Evolutionary conservation across 2,113 vertebrate genomes (phyloP), one percentile per base, ranked within the genome.

Genomic region (Echinops telfairi): DNA sequence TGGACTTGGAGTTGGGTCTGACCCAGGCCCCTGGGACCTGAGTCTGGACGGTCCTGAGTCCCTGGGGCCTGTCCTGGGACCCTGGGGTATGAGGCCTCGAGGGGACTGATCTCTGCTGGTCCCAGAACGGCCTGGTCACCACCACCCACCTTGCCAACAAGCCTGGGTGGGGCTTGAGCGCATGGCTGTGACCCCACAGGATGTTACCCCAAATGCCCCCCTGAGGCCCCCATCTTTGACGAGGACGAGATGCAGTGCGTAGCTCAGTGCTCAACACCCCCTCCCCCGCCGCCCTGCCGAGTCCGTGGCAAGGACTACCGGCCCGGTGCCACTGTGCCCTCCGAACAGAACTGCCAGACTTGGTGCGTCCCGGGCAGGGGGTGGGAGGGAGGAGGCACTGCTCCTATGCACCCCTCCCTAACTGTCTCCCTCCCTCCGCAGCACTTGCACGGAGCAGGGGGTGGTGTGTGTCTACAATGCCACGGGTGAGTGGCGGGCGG

Each of bases 231-330:
- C 3, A 98, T 98, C 97, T 99, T 99, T 89, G 98, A 99, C 83
- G 99, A 99, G 96, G 99, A 99, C 80, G 95, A 68, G 6, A 99
- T 99, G 99, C 97, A 95, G 3, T 99, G 99, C 88, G 98, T 99
- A 43, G 75, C 97, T 38, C 31, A 96, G 0, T 99, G 99, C 95
- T 98, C 98, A 4, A 0, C 3, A 6, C 47, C 47, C 0, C 8
- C 86, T 2, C 25, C 53, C 0, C 66, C 17, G 0, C 23, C 12
- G 97, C 98, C 66, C 47, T 99, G 98, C 89, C 98, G 96, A 15
- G 33, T 97, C 81, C 96, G 97, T 14, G 98, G 98, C 93, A 97
- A 91, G 75, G 95, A 98, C 43, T 99, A 99, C 95, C 92, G 70
- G 64, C 88, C 97, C 2, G 98, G 98, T 25, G 60, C 94, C 0